Percentiles rank a stretch among this genome's conserved stretches.
phyloP scores from a whole-genome alignment of 2,888 invertebrate species.

The Heteromyza rotundicornis region DNA sequence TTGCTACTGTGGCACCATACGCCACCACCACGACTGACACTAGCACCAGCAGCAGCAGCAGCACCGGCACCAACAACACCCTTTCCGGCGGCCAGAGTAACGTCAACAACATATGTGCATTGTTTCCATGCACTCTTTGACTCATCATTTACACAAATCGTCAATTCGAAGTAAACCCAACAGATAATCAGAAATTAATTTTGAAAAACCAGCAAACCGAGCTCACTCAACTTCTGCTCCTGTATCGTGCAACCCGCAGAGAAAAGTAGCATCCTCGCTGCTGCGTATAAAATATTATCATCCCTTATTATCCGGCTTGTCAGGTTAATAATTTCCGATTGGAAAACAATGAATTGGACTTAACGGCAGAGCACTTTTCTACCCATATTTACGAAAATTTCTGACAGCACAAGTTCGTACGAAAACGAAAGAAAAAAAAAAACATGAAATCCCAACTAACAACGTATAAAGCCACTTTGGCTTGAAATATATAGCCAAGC shows the following conservation, averaged over 20 bases:
- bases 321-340: constrained; percentile 44
- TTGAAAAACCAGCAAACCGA: constrained; percentile 41
- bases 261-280: constrained; percentile 13
- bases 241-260: neutral
- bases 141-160: constrained; percentile 18
- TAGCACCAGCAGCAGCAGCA: neutral
- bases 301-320: constrained; percentile 54
- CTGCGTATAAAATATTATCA: constrained; percentile 48
- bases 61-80: neutral
- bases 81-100: constrained; percentile 18
- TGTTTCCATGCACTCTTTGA: constrained; percentile 32
- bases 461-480: too few relatives aligned
- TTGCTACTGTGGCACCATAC: constrained; percentile 27
- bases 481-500: too few relatives aligned
- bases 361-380: neutral
- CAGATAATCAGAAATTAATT: constrained; percentile 63
- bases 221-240: neutral
- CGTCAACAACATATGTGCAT: constrained; percentile 48
- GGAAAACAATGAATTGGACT: constrained; percentile 15
- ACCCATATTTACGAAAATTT: too few relatives aligned
- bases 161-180: constrained; percentile 46
- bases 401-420: too few relatives aligned
- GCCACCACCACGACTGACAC: too few relatives aligned
- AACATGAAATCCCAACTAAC: too few relatives aligned
- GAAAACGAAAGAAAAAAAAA: too few relatives aligned